Conservation (phyloP, 2,888 invertebrate species). For the Leucophenga montana region DNA sequence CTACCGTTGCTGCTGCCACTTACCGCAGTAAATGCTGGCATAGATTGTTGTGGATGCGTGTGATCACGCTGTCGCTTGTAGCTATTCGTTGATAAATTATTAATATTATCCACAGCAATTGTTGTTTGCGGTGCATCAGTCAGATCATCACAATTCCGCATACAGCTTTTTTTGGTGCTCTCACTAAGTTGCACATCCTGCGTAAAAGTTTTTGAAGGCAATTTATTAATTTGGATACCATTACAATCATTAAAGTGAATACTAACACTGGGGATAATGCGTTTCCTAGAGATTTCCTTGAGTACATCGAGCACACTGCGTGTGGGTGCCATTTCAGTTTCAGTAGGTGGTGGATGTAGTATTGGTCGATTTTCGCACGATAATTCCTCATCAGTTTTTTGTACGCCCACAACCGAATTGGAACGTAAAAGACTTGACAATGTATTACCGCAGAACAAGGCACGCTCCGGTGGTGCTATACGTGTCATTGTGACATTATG, state of each 20-base stretch:
- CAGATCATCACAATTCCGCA: slow-evolving; percentile 50
- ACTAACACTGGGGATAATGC: slow-evolving; percentile 74
- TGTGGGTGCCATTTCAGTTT: slow-evolving; percentile 72
- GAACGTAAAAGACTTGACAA: slow-evolving; percentile 68
- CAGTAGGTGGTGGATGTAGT: slow-evolving; percentile 66
- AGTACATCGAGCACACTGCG: slow-evolving; percentile 76
- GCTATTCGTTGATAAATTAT: slow-evolving; percentile 38
- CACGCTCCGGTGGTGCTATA: slow-evolving; percentile 70
- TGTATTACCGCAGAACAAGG: slow-evolving; percentile 67
- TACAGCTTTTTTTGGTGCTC: slow-evolving; percentile 67
- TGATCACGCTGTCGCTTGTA: slow-evolving; percentile 68
- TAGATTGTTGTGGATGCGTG: slow-evolving; percentile 34
- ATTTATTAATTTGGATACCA: not conserved
- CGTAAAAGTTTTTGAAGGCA: not conserved
- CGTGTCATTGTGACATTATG: slow-evolving; percentile 64
- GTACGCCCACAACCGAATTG: slow-evolving; percentile 63
- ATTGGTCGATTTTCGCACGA: slow-evolving; percentile 70
- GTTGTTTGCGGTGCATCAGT: slow-evolving; percentile 41
- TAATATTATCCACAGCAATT: slow-evolving; percentile 20
- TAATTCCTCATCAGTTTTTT: slow-evolving; percentile 63
- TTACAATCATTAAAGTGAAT: not conserved
- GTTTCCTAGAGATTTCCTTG: slow-evolving; percentile 76
- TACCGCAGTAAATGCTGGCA: slow-evolving; percentile 9
- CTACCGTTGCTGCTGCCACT: not conserved
- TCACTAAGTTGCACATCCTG: slow-evolving; percentile 63